phyloP scores from a whole-genome alignment of 2,797 vertebrate genomes.

The Oreochromis grahami region DNA sequence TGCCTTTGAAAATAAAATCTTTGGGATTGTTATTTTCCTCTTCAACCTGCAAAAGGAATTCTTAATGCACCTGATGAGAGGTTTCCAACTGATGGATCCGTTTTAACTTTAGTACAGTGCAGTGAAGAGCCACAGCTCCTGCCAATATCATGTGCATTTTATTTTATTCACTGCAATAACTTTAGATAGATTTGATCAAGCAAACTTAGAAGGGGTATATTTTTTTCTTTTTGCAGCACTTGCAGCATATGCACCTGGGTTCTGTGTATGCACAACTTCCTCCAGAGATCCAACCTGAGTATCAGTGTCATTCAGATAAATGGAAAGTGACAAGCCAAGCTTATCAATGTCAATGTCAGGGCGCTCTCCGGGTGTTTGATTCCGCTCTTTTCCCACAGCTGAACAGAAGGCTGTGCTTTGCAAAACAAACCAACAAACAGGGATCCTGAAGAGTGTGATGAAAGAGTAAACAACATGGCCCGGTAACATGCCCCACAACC shows the following conservation, averaged over 20 bases:
- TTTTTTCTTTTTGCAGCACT: constrained; percentile 6
- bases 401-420: constrained; percentile 80
- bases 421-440: constrained; percentile 84
- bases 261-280: constrained; percentile 21
- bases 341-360: constrained; percentile 64
- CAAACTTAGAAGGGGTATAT: constrained; percentile 16
- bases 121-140: constrained; percentile 4
- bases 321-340: constrained; percentile 63
- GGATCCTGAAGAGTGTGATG: constrained; percentile 77
- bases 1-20: constrained; percentile 77
- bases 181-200: constrained; percentile 40
- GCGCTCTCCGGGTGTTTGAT: constrained; percentile 67
- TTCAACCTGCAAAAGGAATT: constrained; percentile 79
- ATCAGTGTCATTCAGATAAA: constrained; percentile 75
- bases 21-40: constrained; percentile 70
- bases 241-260: constrained; percentile 39
- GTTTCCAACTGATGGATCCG: constrained; percentile 47
- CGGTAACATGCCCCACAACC: constrained; percentile 75
- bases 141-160: constrained; percentile 1
- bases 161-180: constrained; percentile 10
- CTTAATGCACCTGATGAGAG: constrained; percentile 75
- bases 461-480: constrained; percentile 81
- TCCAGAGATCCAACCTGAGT: constrained; percentile 62
- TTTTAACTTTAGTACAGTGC: constrained; percentile 40
- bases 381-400: constrained; percentile 72